Conservation (phyloP, 2,888 invertebrate genomes). For the Nemotelus nigrinus region DNA sequence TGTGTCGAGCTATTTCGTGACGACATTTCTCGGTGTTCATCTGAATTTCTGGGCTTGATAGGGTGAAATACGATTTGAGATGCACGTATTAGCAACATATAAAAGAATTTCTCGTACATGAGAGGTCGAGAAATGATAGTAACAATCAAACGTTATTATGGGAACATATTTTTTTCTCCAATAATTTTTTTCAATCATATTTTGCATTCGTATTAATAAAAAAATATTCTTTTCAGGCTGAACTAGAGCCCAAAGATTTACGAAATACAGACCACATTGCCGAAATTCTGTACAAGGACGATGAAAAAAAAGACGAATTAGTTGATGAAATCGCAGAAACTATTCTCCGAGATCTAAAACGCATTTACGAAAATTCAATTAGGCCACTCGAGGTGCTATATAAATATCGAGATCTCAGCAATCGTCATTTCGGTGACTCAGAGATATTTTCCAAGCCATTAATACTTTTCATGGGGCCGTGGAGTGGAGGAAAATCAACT, state of each 20-base stretch:
- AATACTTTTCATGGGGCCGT: slow-evolving; percentile 93
- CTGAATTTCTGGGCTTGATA: no score
- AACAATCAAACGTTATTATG: no score
- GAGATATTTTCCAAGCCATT: slow-evolving; percentile 95
- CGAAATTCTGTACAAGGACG: slow-evolving; percentile 81
- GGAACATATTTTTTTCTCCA: no score
- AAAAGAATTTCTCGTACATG: no score
- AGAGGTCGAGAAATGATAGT: no score
- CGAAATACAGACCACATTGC: slow-evolving; percentile 83
- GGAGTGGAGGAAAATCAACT: slow-evolving; percentile 96
- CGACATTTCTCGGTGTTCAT: no score
- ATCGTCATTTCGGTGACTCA: slow-evolving; percentile 90
- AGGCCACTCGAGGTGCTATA: slow-evolving; percentile 91
- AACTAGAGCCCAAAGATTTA: slow-evolving; percentile 79
- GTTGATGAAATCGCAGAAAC: slow-evolving; percentile 79
- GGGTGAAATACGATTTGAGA: no score
- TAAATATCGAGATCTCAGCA: slow-evolving; percentile 91
- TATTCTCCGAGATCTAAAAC: slow-evolving; percentile 85
- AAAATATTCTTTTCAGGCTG: slow-evolving; percentile 67
- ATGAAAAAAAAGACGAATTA: slow-evolving; percentile 77
- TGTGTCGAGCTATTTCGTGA: no score
- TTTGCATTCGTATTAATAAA: background rate
- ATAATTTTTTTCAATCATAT: background rate
- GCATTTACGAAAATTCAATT: slow-evolving; percentile 84
- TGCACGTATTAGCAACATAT: no score